Evolutionary conservation across 2,797 vertebrate genomes (phyloP), one percentile per base, ranked within the genome.

Genomic region (Pelodytes ibericus): DNA sequence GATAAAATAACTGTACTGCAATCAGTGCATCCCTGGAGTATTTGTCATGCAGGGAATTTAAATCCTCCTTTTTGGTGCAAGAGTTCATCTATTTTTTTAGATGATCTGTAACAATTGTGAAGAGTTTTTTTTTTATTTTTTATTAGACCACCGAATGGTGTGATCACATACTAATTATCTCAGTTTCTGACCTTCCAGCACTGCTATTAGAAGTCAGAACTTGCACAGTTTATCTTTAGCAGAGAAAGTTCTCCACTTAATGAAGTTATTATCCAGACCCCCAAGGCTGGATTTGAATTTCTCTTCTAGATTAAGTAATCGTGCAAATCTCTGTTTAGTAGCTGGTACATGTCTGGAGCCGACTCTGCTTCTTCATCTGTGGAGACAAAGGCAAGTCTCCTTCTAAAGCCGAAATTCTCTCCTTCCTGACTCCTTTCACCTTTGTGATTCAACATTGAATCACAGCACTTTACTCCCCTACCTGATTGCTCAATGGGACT

Each of bases 211-310:
- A 47, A 13, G 36, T 11, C 59, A 22, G 22, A 6, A 47, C 49
- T 60, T 26, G 29, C 25, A 18, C 64, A 81, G 59, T 80, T 87
- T 84, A 71, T 65, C 66, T 78, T 81, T 82, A 77, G 24, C 62
- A 83, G 83, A 80, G 30, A 81, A 84, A 80, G 0, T 82, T 82
- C 81, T 85, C 82, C 73, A 71, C 72, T 80, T 81, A 83, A 83
- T 82, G 78, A 86, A 85, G 82, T 82, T 86, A 87, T 87, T 85
- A 87, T 86, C 84, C 83, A 78, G 79, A 75, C 80, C 75, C 84
- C 80, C 81, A 81, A 85, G 87, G 82, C 82, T 83, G 74, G 78
- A 82, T 86, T 88, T 86, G 84, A 85, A 87, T 88, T 88, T 85
- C 80, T 80, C 83, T 80, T 79, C 72, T 61, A 85, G 82, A 83